Evolutionary conservation across 2,113 vertebrate species (phyloP).

Genomic region (Casuarius casuarius): DNA sequence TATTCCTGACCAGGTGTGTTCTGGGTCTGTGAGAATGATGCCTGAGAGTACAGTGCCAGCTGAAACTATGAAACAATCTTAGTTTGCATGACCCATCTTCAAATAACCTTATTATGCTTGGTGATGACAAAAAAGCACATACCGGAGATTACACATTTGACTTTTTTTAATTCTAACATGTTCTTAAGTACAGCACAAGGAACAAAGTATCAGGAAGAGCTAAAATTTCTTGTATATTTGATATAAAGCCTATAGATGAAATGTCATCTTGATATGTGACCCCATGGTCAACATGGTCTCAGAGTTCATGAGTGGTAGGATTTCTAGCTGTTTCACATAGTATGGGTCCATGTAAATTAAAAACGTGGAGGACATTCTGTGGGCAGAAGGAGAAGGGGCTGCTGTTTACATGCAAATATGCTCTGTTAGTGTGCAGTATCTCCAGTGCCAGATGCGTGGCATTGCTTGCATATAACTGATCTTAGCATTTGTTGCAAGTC

Average conservation of each 20-base stretch:
- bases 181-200: neutral
- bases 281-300: neutral
- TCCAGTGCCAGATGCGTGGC: neutral
- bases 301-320: neutral
- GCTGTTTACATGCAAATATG: neutral
- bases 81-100: neutral
- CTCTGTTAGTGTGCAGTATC: neutral
- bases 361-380: neutral
- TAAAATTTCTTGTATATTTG: neutral
- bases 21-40: neutral
- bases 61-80: neutral
- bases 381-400: neutral
- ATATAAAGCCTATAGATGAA: neutral
- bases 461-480: fast-evolving
- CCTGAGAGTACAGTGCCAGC: neutral
- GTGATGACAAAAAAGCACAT: neutral
- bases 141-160: neutral
- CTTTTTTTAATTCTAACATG: neutral
- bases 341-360: neutral
- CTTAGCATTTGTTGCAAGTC: neutral
- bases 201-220: neutral
- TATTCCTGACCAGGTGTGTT: neutral
- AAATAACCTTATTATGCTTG: neutral
- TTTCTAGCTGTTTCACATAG: neutral
- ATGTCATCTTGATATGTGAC: neutral